phyloP scores from a whole-genome alignment of 1,140 invertebrate genomes.

The Bombus huntii region DNA sequence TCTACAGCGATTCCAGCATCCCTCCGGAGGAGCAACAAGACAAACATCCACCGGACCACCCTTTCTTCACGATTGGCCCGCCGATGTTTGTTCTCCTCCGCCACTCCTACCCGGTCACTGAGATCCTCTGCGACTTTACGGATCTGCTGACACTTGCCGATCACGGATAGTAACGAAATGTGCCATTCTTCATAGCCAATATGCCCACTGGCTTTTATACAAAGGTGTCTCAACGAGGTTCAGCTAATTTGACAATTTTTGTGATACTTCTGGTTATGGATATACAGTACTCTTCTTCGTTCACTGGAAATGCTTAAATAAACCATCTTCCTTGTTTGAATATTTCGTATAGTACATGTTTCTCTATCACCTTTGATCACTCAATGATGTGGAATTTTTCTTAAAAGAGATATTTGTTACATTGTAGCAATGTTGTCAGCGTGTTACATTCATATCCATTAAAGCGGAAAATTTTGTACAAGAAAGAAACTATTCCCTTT shows the following conservation, averaged over 20 bases:
- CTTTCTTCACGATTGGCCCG: slow-evolving; percentile 75
- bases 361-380: background rate
- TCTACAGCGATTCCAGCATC: slow-evolving; percentile 64
- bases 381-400: too few species aligned
- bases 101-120: slow-evolving; percentile 64
- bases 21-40: slow-evolving; percentile 65
- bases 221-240: background rate
- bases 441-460: too few species aligned
- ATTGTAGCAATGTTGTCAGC: too few species aligned
- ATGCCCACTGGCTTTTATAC: background rate
- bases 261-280: background rate
- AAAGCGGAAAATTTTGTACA: too few species aligned
- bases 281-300: background rate
- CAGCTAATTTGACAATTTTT: background rate
- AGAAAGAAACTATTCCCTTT: too few species aligned
- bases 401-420: too few species aligned
- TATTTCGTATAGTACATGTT: background rate
- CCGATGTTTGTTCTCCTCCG: slow-evolving; percentile 71
- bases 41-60: slow-evolving; percentile 74
- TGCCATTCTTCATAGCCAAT: too few species aligned
- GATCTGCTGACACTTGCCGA: background rate
- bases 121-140: background rate
- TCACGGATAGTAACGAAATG: background rate
- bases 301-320: background rate
- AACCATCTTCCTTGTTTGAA: background rate